A percentile compares a stretch with the other conserved stretches of the same genome.
Evolutionary conservation across 2,797 vertebrate species (phyloP).

Genomic region (Lepus oiostolus): DNA sequence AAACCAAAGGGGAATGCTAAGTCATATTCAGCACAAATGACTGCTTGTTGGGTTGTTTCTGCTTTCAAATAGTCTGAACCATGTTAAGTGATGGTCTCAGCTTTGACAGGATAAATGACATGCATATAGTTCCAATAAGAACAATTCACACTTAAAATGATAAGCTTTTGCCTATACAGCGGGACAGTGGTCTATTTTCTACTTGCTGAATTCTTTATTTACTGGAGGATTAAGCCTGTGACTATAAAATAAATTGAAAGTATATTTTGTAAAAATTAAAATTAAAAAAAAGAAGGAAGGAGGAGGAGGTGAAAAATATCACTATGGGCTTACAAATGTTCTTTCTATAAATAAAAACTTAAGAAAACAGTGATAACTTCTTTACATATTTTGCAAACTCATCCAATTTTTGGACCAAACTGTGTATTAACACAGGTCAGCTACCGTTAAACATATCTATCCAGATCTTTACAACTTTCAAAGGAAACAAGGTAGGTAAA

Average conservation of each 20-base stretch:
- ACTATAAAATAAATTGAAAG: too few species aligned
- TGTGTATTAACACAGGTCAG: background rate
- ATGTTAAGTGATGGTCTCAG: background rate
- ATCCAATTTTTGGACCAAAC: slow-evolving; percentile 11
- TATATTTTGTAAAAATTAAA: too few species aligned
- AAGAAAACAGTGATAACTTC: background rate
- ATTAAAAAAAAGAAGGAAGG: too few species aligned
- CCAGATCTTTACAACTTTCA: background rate
- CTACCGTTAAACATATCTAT: background rate
- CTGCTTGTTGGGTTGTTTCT: background rate
- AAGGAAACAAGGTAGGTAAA: background rate
- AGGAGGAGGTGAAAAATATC: too few species aligned
- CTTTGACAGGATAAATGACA: background rate
- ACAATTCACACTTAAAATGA: background rate
- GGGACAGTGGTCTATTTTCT: too few species aligned
- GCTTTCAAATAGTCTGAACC: background rate
- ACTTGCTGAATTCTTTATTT: too few species aligned
- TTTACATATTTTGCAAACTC: slow-evolving; percentile 27
- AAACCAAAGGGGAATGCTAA: slow-evolving; percentile 19
- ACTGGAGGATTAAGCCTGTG: too few species aligned
- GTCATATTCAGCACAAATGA: background rate
- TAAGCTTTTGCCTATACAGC: too few species aligned
- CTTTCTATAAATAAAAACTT: too few species aligned
- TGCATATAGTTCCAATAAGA: background rate
- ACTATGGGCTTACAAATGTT: too few species aligned